Evolutionary conservation across 1,140 invertebrate species (phyloP).

Genomic region (Cyphomyrmex costatus): DNA sequence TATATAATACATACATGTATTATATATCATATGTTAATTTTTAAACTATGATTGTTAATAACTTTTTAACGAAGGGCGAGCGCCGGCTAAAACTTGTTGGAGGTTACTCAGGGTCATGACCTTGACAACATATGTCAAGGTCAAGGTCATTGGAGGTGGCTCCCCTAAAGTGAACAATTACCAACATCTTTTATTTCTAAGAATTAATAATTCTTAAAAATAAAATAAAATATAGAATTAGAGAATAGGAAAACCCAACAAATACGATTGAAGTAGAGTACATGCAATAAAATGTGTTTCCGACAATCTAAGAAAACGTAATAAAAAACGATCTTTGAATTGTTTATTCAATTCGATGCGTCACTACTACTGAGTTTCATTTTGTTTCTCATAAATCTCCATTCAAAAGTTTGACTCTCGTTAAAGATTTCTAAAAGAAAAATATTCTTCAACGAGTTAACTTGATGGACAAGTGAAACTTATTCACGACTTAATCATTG

Average conservation of each 20-base stretch:
- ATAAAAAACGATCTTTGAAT: background rate
- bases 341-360: constrained; percentile 25
- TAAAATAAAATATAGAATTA: background rate
- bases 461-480: constrained; percentile 14
- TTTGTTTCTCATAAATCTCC: constrained; percentile 19
- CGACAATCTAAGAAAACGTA: background rate
- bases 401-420: constrained; percentile 16
- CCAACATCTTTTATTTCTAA: too few species aligned
- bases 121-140: too few species aligned
- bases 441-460: constrained; percentile 20
- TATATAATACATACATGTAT: too few species aligned
- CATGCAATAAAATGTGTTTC: background rate
- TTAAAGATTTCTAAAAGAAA: constrained; percentile 62
- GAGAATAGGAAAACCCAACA: background rate
- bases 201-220: background rate
- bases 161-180: too few species aligned
- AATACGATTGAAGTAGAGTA: background rate
- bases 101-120: too few species aligned
- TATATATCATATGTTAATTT: too few species aligned
- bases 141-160: too few species aligned
- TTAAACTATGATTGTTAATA: too few species aligned
- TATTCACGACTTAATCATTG: constrained; percentile 1
- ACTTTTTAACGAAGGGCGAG: too few species aligned
- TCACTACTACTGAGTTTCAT: constrained; percentile 7
- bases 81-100: too few species aligned